Conservation (phyloP, 1,140 invertebrate species). For the Diorhabda carinulata region DNA sequence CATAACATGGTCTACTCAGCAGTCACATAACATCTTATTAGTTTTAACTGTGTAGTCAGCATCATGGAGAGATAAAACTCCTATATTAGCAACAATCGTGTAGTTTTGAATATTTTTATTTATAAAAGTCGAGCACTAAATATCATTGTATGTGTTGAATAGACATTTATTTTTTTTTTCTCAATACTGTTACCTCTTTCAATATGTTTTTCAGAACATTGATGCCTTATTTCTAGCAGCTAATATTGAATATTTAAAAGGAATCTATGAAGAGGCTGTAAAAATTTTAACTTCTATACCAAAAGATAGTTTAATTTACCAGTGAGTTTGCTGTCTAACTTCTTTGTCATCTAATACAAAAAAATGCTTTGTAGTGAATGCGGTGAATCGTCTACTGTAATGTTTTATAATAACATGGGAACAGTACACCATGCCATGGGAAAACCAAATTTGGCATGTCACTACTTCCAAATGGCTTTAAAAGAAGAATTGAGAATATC, state of each 20-base stretch:
- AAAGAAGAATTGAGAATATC: slow-evolving; percentile 69
- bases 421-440: slow-evolving; percentile 82
- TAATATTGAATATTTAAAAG: slow-evolving; percentile 66
- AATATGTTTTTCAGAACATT: slow-evolving; percentile 51
- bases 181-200: too few species aligned
- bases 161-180: too few species aligned
- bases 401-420: slow-evolving; percentile 87
- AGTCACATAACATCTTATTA: too few species aligned
- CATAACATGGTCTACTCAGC: too few species aligned
- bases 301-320: slow-evolving; percentile 50
- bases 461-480: slow-evolving; percentile 81
- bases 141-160: too few species aligned
- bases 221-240: slow-evolving; percentile 64
- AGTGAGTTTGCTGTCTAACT: slow-evolving; percentile 39
- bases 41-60: too few species aligned
- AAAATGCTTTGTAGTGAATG: slow-evolving; percentile 48
- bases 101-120: too few species aligned
- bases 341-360: slow-evolving; percentile 1
- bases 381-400: slow-evolving; percentile 63
- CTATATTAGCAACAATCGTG: too few species aligned
- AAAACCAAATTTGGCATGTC: slow-evolving; percentile 80
- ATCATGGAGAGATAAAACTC: too few species aligned
- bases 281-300: slow-evolving; percentile 61
- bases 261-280: slow-evolving; percentile 64
- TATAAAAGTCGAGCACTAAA: too few species aligned